A percentile compares a stretch with the other conserved stretches of the same genome.
Conservation (phyloP, 2,797 vertebrate species). For the Neostethus bicornis region DNA sequence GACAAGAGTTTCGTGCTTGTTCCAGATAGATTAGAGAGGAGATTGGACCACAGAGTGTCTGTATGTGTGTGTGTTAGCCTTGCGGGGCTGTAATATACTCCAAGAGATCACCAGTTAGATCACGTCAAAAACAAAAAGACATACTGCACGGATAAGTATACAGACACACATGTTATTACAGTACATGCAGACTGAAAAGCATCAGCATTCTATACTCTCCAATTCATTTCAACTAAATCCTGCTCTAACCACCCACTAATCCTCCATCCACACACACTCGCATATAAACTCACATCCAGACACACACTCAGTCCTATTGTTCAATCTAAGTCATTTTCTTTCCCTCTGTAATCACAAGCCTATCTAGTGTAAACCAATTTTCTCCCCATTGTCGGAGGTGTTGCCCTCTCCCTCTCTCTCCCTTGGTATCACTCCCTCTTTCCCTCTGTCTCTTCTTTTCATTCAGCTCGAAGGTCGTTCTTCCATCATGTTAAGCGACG, state of each 20-base stretch:
- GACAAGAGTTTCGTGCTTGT: constrained; percentile 5
- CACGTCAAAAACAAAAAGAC: constrained; percentile 37
- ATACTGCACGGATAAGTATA: constrained; percentile 9
- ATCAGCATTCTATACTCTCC: constrained; percentile 42
- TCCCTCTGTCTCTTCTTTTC: constrained; percentile 61
- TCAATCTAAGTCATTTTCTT: constrained; percentile 76
- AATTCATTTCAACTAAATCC: constrained; percentile 67
- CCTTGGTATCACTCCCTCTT: constrained; percentile 57
- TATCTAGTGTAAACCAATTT: constrained; percentile 82
- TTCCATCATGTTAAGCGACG: constrained; percentile 74
- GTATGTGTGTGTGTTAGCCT: constrained; percentile 33
- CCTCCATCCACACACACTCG: constrained; percentile 40
- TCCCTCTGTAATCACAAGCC: constrained; percentile 76
- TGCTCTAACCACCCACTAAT: constrained; percentile 69
- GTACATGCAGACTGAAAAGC: constrained; percentile 39
- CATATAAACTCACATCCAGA: constrained; percentile 39
- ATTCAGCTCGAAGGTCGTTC: constrained; percentile 70
- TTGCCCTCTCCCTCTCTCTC: constrained; percentile 72
- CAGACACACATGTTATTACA: constrained; percentile 24
- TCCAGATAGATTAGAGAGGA: constrained; percentile 6
- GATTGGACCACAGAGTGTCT: constrained; percentile 7
- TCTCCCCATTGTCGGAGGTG: constrained; percentile 76
- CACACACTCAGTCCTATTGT: constrained; percentile 65
- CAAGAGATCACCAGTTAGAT: constrained; percentile 30
- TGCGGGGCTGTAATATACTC: constrained; percentile 32